phyloP scores from a whole-genome alignment of 2,797 vertebrate species.

The Chaetophractus vellerosus region DNA sequence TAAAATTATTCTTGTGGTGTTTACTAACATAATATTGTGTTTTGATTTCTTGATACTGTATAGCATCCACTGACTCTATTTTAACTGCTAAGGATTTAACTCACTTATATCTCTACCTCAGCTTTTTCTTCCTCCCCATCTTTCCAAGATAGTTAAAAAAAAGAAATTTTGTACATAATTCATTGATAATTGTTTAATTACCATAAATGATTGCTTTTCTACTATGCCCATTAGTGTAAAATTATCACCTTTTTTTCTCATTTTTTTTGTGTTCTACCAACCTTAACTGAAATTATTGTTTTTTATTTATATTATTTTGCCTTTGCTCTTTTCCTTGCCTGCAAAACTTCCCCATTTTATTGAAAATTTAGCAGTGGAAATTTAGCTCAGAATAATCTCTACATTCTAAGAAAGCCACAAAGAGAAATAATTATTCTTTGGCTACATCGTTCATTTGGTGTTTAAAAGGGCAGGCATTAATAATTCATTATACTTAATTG shows the following conservation, averaged over 20 bases:
- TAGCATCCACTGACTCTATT: neutral
- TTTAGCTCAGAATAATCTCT: neutral
- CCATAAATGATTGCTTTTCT: neutral
- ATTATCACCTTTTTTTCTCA: conserved; percentile 23
- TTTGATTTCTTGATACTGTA: neutral
- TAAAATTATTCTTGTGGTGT: neutral
- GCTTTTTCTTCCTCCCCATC: neutral
- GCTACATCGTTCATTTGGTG: neutral
- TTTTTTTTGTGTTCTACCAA: conserved; percentile 15
- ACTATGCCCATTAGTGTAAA: neutral
- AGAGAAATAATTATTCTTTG: neutral
- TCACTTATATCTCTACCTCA: neutral
- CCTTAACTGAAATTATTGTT: neutral
- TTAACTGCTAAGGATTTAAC: neutral
- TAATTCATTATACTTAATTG: neutral
- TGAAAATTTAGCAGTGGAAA: conserved; percentile 7
- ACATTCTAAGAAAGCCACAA: neutral
- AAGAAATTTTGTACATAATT: neutral
- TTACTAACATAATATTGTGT: neutral
- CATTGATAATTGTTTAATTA: neutral
- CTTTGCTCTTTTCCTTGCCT: neutral
- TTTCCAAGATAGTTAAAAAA: neutral
- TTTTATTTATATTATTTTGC: conserved; percentile 38
- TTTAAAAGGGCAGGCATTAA: neutral
- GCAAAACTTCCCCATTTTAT: neutral